Evolutionary conservation across 2,113 vertebrate species (phyloP).

Genomic region (Ammodytes marinus): DNA sequence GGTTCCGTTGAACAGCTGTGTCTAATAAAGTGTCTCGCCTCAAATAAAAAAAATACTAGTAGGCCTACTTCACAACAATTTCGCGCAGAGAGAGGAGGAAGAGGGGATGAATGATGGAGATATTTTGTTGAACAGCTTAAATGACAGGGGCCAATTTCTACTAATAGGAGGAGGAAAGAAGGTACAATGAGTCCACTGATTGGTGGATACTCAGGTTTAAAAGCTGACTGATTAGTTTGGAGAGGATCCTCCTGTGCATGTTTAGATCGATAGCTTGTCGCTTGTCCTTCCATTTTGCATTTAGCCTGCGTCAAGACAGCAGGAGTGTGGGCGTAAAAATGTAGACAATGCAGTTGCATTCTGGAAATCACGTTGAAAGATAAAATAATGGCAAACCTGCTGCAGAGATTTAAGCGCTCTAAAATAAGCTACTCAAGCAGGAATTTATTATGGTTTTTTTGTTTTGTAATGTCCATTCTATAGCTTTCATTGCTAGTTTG

Average conservation of each 20-base stretch:
- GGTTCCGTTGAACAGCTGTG: slow-evolving; percentile 78
- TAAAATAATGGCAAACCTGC: not conserved
- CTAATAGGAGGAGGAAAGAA: slow-evolving; percentile 66
- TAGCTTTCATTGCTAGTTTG: not conserved
- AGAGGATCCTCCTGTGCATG: slow-evolving; percentile 60
- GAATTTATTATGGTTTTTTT: not conserved
- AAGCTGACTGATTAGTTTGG: slow-evolving; percentile 68
- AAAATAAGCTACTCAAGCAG: not conserved
- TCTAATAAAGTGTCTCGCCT: slow-evolving; percentile 75
- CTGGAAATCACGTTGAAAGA: not conserved
- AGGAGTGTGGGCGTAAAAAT: not conserved
- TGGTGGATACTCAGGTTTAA: slow-evolving; percentile 77
- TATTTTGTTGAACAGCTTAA: slow-evolving; percentile 81
- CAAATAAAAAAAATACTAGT: slow-evolving; percentile 33
- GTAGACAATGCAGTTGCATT: slow-evolving; percentile 25
- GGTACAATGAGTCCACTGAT: slow-evolving; percentile 78
- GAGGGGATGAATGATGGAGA: slow-evolving; percentile 68
- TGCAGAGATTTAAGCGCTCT: not conserved
- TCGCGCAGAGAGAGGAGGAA: slow-evolving; percentile 59
- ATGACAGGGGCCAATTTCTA: slow-evolving; percentile 76
- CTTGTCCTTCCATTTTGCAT: slow-evolving; percentile 31
- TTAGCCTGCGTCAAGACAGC: not conserved
- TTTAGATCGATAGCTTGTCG: slow-evolving; percentile 57
- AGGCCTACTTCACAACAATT: slow-evolving; percentile 69
- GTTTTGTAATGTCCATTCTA: not conserved